These are phyloP conservation scores for Drosophila sucinea DNA, from an alignment of 1,140 invertebrate genomes.

Conservation along the genomic window DNA sequence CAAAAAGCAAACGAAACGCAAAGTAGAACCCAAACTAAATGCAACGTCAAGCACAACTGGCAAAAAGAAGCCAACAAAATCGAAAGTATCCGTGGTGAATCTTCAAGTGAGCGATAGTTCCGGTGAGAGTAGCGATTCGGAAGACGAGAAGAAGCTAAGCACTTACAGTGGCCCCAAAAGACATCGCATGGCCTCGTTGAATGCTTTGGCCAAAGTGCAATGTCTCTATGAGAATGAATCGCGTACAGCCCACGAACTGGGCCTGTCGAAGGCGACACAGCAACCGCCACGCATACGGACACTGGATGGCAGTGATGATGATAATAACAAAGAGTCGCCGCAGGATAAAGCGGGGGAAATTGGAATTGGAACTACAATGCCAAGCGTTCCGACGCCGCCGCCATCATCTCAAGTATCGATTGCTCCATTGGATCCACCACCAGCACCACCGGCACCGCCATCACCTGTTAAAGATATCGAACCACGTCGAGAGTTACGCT, in stretches of 20 bases:
- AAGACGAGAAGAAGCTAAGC: conserved; percentile 73
- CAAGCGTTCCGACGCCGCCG: conserved; percentile 10
- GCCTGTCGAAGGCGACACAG: conserved; percentile 82
- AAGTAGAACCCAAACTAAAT: conserved; percentile 27
- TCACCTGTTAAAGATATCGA: conserved; percentile 72
- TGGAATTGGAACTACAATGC: no score
- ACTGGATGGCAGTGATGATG: conserved; percentile 73
- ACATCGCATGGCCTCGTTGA: conserved; percentile 93
- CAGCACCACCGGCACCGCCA: not conserved
- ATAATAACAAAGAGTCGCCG: conserved; percentile 61
- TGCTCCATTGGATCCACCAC: not conserved
- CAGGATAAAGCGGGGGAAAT: conserved; percentile 31
- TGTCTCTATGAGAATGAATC: conserved; percentile 95
- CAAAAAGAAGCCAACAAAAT: conserved; percentile 36
- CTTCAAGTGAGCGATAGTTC: conserved; percentile 42
- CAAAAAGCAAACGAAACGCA: conserved; percentile 58
- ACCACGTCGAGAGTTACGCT: conserved; percentile 86
- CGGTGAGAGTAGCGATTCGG: conserved; percentile 63
- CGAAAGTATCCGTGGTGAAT: conserved; percentile 2
- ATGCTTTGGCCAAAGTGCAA: conserved; percentile 95
- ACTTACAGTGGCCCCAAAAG: conserved; percentile 87
- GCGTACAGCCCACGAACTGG: conserved; percentile 87
- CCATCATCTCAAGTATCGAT: not conserved
- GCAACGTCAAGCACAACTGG: conserved; percentile 17
- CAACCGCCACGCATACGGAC: conserved; percentile 73